Evolutionary conservation across 37 sponge, comb jelly and placozoan genomes (phyloP).

Genomic region (Oopsacas minuta): DNA sequence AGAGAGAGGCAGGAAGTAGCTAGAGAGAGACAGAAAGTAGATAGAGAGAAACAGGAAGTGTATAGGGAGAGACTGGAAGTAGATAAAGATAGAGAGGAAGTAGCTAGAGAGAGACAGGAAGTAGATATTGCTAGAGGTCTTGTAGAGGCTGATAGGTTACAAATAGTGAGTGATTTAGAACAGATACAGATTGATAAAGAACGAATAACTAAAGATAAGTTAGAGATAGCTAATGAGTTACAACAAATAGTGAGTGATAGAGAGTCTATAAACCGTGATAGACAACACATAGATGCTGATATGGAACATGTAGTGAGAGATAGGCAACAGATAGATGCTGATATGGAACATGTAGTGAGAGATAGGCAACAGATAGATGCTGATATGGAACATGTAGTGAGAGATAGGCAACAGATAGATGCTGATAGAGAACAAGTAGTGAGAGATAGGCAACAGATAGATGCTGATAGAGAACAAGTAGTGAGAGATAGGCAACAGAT

Average conservation of each 20-base stretch:
- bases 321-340: neutral
- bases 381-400: neutral
- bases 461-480: neutral
- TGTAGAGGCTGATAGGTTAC: neutral
- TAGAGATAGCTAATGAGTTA: neutral
- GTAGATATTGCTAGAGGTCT: neutral
- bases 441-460: neutral
- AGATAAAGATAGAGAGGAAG: neutral
- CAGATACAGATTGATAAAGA: neutral
- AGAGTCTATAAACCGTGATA: neutral
- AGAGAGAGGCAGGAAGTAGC: neutral
- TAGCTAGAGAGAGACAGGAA: neutral
- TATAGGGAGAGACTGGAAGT: neutral
- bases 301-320: neutral
- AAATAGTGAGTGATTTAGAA: neutral
- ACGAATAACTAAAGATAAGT: neutral
- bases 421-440: neutral
- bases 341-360: neutral
- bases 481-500: neutral
- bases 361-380: neutral
- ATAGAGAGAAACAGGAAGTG: neutral
- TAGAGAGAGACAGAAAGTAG: neutral
- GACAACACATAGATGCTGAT: neutral
- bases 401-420: neutral
- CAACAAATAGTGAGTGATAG: neutral